Conservation (phyloP, 1,140 invertebrate species). For the Drosophila littoralis region DNA sequence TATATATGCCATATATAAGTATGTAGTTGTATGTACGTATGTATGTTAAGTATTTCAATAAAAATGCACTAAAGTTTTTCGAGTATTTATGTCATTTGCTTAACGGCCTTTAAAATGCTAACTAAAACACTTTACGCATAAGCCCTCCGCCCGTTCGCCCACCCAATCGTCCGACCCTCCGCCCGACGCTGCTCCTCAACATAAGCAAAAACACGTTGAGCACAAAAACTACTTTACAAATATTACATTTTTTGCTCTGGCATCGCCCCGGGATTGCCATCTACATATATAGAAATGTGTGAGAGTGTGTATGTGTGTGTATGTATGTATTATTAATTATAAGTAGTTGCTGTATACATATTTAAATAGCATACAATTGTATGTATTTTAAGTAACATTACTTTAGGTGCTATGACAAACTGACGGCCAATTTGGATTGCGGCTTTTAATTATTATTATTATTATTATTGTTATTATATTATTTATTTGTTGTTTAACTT, state of each 20-base stretch:
- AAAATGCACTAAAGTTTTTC: slow-evolving; percentile 77
- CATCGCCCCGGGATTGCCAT: slow-evolving; percentile 46
- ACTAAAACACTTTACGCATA: slow-evolving; percentile 54
- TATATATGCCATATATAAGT: neutral
- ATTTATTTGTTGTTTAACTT: slow-evolving; percentile 2
- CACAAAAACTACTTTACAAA: slow-evolving; percentile 76
- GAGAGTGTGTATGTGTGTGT: slow-evolving; percentile 11
- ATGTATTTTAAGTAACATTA: slow-evolving; percentile 64
- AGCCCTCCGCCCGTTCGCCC: slow-evolving; percentile 16
- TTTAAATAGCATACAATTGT: slow-evolving; percentile 33
- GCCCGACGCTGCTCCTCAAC: neutral
- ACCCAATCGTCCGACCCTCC: neutral
- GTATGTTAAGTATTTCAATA: slow-evolving; percentile 64
- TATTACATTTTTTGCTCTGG: slow-evolving; percentile 66
- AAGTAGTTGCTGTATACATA: slow-evolving; percentile 23
- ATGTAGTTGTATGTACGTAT: neutral
- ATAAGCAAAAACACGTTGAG: slow-evolving; percentile 45
- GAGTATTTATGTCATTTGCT: slow-evolving; percentile 79
- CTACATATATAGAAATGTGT: slow-evolving; percentile 19
- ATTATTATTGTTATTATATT: slow-evolving; percentile 15
- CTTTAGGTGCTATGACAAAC: slow-evolving; percentile 71
- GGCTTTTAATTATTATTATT: slow-evolving; percentile 29
- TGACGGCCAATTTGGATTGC: slow-evolving; percentile 62
- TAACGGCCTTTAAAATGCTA: slow-evolving; percentile 70
- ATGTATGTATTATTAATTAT: slow-evolving; percentile 29